Base-by-base conservation (phyloP, 2,797 vertebrate genomes). In the Todus mexicanus region DNA sequence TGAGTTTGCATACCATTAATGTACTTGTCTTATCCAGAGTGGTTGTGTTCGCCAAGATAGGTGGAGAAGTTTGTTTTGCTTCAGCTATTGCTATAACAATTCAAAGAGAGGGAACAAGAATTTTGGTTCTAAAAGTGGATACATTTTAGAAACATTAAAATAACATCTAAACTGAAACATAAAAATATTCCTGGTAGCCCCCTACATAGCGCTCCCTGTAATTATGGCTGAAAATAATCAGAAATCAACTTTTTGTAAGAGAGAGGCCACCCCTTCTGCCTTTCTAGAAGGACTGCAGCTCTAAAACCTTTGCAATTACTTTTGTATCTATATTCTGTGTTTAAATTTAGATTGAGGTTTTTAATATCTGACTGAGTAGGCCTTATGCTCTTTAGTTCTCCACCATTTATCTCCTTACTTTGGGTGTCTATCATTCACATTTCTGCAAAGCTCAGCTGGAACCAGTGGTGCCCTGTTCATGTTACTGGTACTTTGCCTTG, bases 361-460 rank as follows among this genome's bases (percentile, higher is more conserved):
- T 96, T 86, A 89, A 86, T 92, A 93, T 42, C 40, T 93, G 85
- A 78, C 84, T 83, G 73, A 88, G 94, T 11, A n/a, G 89, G 84
- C 45, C 69, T 78, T 73, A 60, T 3, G 11, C 43, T 80, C 59
- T 60, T 89, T 60, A 60, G 37, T 40, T 87, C 88, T 76, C 33
- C 79, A 60, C 59, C 69, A 82, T 91, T 90, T 95, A 90, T 90
- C 48, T 91, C 84, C 87, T 96, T 96, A 90, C 94, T 95, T 93
- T 96, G 84, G 77, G 59, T 95, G 19, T 84, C 79, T 92, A 78
- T 95, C 95, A 95, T 89, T 95, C 96, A 79, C 51, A 77, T 93
- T 91, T 93, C 40, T 94, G 89, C 89, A 88, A 95, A 95, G 94
- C 96, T 96, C 92, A 96, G 91, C 94, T 96, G 92, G 97, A 97